Evolutionary conservation across 2,888 invertebrate genomes (phyloP).

Genomic region (Heteromyza rotundicornis): DNA sequence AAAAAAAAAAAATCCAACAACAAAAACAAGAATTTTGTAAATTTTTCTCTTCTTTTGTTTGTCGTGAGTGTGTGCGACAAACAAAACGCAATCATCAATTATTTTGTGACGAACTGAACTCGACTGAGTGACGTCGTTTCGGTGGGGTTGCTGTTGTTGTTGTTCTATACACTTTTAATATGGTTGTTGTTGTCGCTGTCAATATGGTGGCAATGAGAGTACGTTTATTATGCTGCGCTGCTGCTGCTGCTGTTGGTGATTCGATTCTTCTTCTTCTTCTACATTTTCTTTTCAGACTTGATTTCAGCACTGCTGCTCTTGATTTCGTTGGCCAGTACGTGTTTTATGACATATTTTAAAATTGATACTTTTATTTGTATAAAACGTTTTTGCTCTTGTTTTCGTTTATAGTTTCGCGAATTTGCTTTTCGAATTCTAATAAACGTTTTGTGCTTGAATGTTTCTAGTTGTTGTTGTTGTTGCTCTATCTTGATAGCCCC

Average conservation of each 20-base stretch:
- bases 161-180: not conserved
- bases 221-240: not conserved
- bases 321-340: not conserved
- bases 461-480: not conserved
- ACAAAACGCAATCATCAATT: constrained; percentile 7
- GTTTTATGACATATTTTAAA: not conserved
- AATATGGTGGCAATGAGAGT: not conserved
- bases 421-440: not conserved
- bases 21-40: too few species aligned
- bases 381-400: not conserved
- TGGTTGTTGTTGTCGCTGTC: not conserved
- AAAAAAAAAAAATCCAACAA: too few species aligned
- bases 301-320: not conserved
- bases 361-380: not conserved
- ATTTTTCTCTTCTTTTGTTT: not conserved
- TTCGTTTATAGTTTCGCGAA: not conserved
- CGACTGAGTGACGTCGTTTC: not conserved
- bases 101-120: constrained; percentile 1
- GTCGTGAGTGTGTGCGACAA: not conserved
- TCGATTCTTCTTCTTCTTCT: not conserved
- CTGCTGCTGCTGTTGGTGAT: not conserved
- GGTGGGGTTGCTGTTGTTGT: not conserved
- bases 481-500: too few species aligned
- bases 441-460: not conserved
- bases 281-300: not conserved